Conservation (phyloP, 2,888 invertebrate species). For the Choristoneura rosaceana region DNA sequence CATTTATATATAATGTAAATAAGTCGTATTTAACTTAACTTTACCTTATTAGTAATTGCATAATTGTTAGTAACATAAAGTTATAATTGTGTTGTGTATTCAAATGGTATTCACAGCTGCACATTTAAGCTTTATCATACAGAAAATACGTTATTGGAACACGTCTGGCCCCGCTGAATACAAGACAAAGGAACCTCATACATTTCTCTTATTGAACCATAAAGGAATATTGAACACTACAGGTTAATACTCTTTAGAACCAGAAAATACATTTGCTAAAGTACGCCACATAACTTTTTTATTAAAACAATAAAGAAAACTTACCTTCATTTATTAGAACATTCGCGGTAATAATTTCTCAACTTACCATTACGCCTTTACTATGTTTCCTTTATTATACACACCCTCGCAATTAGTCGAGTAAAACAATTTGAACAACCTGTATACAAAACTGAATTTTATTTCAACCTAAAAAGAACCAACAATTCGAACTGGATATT, state of each 20-base stretch:
- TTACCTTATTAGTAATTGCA: too few relatives aligned
- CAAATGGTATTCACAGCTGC: not conserved
- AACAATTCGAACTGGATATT: constrained; percentile 45
- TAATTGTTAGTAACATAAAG: not conserved
- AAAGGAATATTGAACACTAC: constrained; percentile 29
- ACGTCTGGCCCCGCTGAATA: not conserved
- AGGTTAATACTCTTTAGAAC: constrained; percentile 21
- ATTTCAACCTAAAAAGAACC: constrained; percentile 49
- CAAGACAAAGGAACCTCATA: constrained; percentile 7
- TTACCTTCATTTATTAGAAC: constrained; percentile 11
- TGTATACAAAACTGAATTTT: constrained; percentile 50
- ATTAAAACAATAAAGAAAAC: constrained; percentile 31
- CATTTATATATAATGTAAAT: too few relatives aligned
- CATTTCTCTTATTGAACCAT: constrained; percentile 11
- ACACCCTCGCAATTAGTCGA: constrained; percentile 67
- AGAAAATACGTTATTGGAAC: not conserved
- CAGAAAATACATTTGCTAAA: constrained; percentile 12
- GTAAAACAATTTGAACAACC: constrained; percentile 53
- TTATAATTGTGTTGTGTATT: not conserved
- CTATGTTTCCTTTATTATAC: constrained; percentile 55
- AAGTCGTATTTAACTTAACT: too few relatives aligned
- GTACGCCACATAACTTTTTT: constrained; percentile 18
- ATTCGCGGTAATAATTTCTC: constrained; percentile 55
- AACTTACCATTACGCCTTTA: constrained; percentile 62
- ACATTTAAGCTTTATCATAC: not conserved